Base-by-base conservation (phyloP, 2,797 vertebrate genomes). In the Platyrinchus mystaceus region DNA sequence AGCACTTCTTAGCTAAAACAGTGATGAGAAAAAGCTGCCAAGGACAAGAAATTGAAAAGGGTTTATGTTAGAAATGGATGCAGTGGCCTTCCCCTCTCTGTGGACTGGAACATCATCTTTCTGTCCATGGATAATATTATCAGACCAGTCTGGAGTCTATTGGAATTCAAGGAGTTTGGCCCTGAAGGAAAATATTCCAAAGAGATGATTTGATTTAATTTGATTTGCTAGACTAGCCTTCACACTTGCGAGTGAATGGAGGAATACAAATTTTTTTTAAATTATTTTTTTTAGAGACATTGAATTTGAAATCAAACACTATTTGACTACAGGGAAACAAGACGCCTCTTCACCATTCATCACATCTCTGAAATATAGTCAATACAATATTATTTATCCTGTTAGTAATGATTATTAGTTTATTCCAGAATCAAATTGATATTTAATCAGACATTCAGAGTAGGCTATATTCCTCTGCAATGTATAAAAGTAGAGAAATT, bases 71-170 rank as follows among this genome's bases (percentile, higher is more conserved):
- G 43, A 41, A 80, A 56, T 43, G 5, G 20, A 13, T 52, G 5
- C 36, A 26, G 74, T n/a, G 26, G 2, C 4, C 18, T 46, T 37
- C 7, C 7, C 8, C 9, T n/a, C 3, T 6, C 20, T 24, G 0
- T 18, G 24, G 46, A 39, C 9, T 41, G 30, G 13, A 92, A 37
- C 6, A 44, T 64, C 3, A 15, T 28, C 7, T 66, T 81, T 67
- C 49, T 75, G 26, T n/a, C 32, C 19, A 46, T 75, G 22, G 24
- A 17, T 58, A 8, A 39, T 56, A 14, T 16, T 37, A 6, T 18
- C 28, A 88, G 28, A 55, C 9, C 34, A 1, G 1, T 32, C 19
- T 83, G 23, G 17, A 39, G 3, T 32, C 49, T 37, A 1, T 0
- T 68, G 23, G 83, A 76, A 67, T 55, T 53, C 37, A 74, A 39